Evolutionary conservation across 2,113 vertebrate species (phyloP).

Genomic region (Platichthys flesus): DNA sequence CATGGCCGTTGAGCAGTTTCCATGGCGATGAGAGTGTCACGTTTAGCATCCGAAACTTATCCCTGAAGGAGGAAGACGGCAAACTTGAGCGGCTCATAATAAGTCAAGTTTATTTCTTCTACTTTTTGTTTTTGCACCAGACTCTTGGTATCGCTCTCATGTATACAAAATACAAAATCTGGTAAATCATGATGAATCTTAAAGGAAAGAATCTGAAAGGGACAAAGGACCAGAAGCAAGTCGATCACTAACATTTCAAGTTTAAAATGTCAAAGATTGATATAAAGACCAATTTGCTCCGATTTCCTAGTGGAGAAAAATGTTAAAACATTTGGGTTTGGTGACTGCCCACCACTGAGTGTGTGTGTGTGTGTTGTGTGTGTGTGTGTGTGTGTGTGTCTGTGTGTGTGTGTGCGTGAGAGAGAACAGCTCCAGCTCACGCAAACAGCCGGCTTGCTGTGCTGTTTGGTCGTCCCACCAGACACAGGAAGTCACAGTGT

Average conservation of each 20-base stretch:
- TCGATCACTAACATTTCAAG: background rate
- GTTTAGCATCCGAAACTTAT: constrained; percentile 56
- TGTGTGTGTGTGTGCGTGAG: background rate
- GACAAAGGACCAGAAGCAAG: background rate
- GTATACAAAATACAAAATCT: background rate
- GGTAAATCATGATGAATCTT: background rate
- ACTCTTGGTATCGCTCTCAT: background rate
- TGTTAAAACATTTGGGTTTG: too few relatives aligned
- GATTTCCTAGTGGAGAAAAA: too few relatives aligned
- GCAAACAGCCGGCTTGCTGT: constrained; percentile 52
- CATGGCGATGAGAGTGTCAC: constrained; percentile 51
- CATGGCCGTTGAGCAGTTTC: constrained; percentile 51
- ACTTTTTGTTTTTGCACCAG: background rate
- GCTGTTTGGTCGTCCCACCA: constrained; percentile 64
- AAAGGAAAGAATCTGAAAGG: background rate
- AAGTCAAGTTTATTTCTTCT: constrained; percentile 11
- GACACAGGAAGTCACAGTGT: constrained; percentile 76
- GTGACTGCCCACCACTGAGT: too few relatives aligned
- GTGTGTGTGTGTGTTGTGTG: too few relatives aligned
- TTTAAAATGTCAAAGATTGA: background rate
- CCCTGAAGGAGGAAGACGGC: background rate
- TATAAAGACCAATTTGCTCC: background rate
- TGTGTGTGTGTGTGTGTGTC: background rate
- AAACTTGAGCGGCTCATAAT: constrained; percentile 18
- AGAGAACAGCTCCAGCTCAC: constrained; percentile 33